phyloP scores from a whole-genome alignment of 1,140 invertebrate species.

The Drosophila tani region DNA sequence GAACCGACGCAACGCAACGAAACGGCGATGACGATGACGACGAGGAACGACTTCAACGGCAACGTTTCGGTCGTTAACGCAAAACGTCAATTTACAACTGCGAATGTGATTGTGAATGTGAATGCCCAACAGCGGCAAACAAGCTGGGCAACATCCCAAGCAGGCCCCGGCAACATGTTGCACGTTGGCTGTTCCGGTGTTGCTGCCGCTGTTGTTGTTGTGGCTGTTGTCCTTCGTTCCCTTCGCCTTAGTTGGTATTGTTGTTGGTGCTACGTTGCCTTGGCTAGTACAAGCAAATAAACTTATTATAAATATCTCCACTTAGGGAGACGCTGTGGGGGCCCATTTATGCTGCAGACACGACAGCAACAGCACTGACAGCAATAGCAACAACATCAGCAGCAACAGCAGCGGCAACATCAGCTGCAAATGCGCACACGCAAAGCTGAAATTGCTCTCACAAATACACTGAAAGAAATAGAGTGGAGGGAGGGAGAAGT shows the following conservation, averaged over 20 bases:
- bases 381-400: background rate
- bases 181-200: constrained; percentile 49
- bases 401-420: constrained; percentile 26
- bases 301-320: constrained; percentile 84
- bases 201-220: constrained; percentile 11
- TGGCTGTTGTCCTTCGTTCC: constrained; percentile 11
- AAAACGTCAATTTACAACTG: constrained; percentile 83
- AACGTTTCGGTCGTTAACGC: constrained; percentile 70
- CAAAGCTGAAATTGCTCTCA: constrained; percentile 75
- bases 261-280: constrained; percentile 24
- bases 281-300: constrained; percentile 70
- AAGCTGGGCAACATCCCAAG: constrained; percentile 59
- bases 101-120: constrained; percentile 78
- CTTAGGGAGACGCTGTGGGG: constrained; percentile 75
- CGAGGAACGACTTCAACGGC: background rate
- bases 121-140: constrained; percentile 67
- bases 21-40: background rate
- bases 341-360: constrained; percentile 68
- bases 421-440: constrained; percentile 79
- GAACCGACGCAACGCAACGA: constrained; percentile 32
- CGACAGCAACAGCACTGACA: constrained; percentile 26
- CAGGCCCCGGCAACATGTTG: constrained; percentile 64
- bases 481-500: constrained; percentile 1
- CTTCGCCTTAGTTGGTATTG: background rate
- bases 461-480: constrained; percentile 6